Evolutionary conservation across 2,113 vertebrate species (phyloP), one percentile per base, ranked within the genome.

Genomic region (Ginglymostoma cirratum): DNA sequence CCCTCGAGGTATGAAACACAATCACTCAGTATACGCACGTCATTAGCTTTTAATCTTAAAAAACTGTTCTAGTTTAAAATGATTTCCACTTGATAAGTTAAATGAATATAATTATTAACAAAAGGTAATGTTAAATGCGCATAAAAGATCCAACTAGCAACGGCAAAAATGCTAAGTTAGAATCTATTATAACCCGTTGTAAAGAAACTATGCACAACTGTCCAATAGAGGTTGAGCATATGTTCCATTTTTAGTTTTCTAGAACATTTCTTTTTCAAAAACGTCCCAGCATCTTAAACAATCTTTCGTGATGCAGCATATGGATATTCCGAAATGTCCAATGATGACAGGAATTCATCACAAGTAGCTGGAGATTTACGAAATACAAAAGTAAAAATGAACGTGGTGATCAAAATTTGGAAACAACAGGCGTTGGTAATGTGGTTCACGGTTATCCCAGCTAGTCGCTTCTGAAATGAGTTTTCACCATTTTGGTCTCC

Each of bases 101-200:
- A 72, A 72, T 19, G 3, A 94, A 94, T 45, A 70, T 52, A 95
- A 95, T 95, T 42, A 94, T 95, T 52, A 95, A 95, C 67, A 45
- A 52, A 52, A 48, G 21, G 69, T 48, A 95, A 72, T 34, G 42
- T 72, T 95, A 52, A 42, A 61, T 10, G 72, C 5, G 30, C 27
- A 48, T 48, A 38, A 65, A 66, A 67, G 52, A 27, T 34, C 30
- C 5, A 52, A n/a, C 52, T 17, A 52, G 52, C 52, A 90, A 55
- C 24, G 61, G 61, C 34, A 48, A 6, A 52, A 30, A 21, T 27
- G 12, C 69, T 72, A 72, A 72, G 52, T 95, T 76, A 76, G 12
- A 15, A 72, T 95, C 93, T 72, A 30, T 95, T 45, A 69, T 48
- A 95, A 95, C 69, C 69, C 52, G 42, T 45, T 45, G 45, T 24